Evolutionary conservation across 2,113 vertebrate species (phyloP), one percentile per base, ranked within the genome.

Genomic region (Tyrannus savana): DNA sequence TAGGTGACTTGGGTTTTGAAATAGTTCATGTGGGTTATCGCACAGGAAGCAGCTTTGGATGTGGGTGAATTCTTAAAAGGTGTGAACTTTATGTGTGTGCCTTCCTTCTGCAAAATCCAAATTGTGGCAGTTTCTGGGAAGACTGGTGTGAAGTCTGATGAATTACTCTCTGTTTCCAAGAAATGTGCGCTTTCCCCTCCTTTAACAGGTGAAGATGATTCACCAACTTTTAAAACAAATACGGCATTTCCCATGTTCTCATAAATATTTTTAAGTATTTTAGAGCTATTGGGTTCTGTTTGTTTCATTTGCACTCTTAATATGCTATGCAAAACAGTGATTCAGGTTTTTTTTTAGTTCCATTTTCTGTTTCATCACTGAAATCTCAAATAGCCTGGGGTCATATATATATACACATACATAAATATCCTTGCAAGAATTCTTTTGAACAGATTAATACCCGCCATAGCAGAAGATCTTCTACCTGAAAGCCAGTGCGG

Each of bases 21-120:
- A 3, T 41, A 80, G 12, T 33, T 23, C 4, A 0, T 5, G 25
- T 58, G 33, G 19, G 31, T 62, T 47, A n/a, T 24, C 1, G 2
- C 19, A 37, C 5, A 35, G 31, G 44, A 69, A 79, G 6, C 25
- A 69, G 37, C 12, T 88, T 46, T 85, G n/a, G 46, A 27, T 46
- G 6, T 41, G 18, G 14, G 35, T 23, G 58, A 73, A 42, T 52
- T 87, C 53, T 46, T 67, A 27, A 22, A 17, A 82, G 30, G 4
- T 7, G 23, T 35, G 33, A 50, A 3, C 4, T 27, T 50, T 19
- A 31, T 17, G 3, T 19, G 18, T 15, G 16, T 72, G 14, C 35
- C 42, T 77, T 25, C 27, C 27, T 60, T 63, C 41, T 74, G 68
- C 37, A 35, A 73, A 79, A 12, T 16, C 3, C 42, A 33, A 21